phyloP scores from a whole-genome alignment of 37 sponge, comb jelly and placozoan species.

The Cliona cf. orientalis region DNA sequence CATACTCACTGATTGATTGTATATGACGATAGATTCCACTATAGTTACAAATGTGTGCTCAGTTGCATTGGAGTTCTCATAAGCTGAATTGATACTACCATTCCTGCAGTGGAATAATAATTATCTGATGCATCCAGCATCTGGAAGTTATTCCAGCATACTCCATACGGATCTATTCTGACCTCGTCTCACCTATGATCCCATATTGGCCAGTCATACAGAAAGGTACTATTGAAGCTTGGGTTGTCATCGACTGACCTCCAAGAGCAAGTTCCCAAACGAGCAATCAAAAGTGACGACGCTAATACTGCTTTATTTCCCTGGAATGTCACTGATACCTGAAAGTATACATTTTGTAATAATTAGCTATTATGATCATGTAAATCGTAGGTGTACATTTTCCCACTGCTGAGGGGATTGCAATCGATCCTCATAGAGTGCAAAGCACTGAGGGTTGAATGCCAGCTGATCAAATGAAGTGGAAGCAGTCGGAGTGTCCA shows the following conservation, averaged over 20 bases:
- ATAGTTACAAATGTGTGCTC: too few species aligned
- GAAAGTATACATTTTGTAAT: background rate
- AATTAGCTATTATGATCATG: too few species aligned
- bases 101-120: slow-evolving; percentile 27
- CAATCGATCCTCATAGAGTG: slow-evolving; percentile 28
- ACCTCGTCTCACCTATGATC: too few species aligned
- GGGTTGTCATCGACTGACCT: slow-evolving; percentile 9
- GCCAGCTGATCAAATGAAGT: slow-evolving; percentile 12
- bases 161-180: background rate
- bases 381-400: slow-evolving; percentile 26
- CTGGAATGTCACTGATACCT: slow-evolving; percentile 47
- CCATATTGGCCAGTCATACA: slow-evolving; percentile 50
- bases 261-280: slow-evolving; percentile 49
- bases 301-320: slow-evolving; percentile 49
- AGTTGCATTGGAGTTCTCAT: too few species aligned
- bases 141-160: too few species aligned
- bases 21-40: too few species aligned
- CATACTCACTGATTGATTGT: too few species aligned
- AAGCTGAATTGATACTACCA: slow-evolving; percentile 48
- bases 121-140: too few species aligned
- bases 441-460: slow-evolving; percentile 49
- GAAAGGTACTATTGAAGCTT: slow-evolving; percentile 28
- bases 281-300: slow-evolving; percentile 44
- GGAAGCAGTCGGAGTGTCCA: background rate
- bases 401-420: slow-evolving; percentile 54